Percentiles rank a stretch among this genome's conserved stretches.
These are phyloP conservation scores for Drosophila quadrilineata DNA, from an alignment of 1,140 invertebrate genomes.

Conservation along the genomic window DNA sequence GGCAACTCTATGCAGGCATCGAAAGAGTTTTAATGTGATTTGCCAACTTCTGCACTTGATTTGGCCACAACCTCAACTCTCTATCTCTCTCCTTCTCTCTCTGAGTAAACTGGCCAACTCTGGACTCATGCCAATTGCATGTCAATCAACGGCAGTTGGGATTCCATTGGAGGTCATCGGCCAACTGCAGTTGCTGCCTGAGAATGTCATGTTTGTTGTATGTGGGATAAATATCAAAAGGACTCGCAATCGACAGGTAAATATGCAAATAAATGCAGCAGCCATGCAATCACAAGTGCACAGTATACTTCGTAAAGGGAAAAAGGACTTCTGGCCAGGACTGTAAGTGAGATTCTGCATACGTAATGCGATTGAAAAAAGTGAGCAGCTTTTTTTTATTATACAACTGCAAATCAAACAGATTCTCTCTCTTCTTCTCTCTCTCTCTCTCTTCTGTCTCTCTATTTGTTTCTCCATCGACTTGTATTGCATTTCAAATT, in stretches of 20 bases:
- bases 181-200: no score
- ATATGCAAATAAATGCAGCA: constrained; percentile 71
- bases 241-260: constrained; percentile 44
- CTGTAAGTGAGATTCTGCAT: constrained; percentile 45
- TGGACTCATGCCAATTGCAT: constrained; percentile 51
- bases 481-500: constrained; percentile 63
- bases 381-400: neutral
- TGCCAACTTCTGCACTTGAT: no score
- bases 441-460: neutral
- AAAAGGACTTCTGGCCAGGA: constrained; percentile 14
- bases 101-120: constrained; percentile 51
- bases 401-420: neutral
- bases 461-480: no score
- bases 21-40: no score
- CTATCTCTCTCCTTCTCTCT: no score
- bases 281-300: constrained; percentile 57
- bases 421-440: no score
- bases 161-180: constrained; percentile 28
- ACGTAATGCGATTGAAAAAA: constrained; percentile 45
- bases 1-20: no score
- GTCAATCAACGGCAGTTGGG: neutral
- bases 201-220: constrained; percentile 11
- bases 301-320: constrained; percentile 1
- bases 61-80: no score
- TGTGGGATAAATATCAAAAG: constrained; percentile 39